phyloP scores from a whole-genome alignment of 1,140 invertebrate species.

The Trigoniulus corallinus region DNA sequence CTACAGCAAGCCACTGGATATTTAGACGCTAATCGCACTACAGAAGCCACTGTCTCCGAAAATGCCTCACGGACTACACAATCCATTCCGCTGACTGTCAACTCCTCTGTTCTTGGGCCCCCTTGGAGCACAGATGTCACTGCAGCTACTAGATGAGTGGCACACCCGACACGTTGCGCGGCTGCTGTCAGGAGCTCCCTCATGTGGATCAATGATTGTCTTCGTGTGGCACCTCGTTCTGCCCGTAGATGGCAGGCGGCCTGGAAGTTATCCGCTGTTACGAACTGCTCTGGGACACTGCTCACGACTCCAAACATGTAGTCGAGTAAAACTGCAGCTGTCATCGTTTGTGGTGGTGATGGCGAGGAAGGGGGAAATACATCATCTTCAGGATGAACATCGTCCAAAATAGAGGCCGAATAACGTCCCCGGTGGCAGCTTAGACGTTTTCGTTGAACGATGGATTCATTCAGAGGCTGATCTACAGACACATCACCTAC shows the following conservation, averaged over 20 bases:
- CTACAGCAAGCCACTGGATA: slow-evolving; percentile 25
- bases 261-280: slow-evolving; percentile 18
- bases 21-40: slow-evolving; percentile 23
- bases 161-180: slow-evolving; percentile 19
- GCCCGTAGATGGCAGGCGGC: slow-evolving; percentile 19
- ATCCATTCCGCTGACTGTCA: slow-evolving; percentile 26
- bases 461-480: neutral
- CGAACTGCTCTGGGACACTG: neutral
- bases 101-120: slow-evolving; percentile 25
- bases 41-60: slow-evolving; percentile 24
- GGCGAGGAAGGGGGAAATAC: neutral
- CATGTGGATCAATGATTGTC: slow-evolving; percentile 24
- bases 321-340: too few relatives aligned
- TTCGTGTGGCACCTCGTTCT: slow-evolving; percentile 20
- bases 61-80: slow-evolving; percentile 24
- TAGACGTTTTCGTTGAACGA: neutral
- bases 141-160: slow-evolving; percentile 24
- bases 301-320: neutral
- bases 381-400: neutral
- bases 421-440: neutral
- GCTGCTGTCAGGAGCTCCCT: slow-evolving; percentile 24
- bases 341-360: too few relatives aligned
- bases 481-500: neutral
- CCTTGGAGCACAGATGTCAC: slow-evolving; percentile 24
- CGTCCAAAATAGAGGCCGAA: neutral